Conservation (phyloP, 92 coral and sea anemone genomes). For the Scolanthus callimorphus region DNA sequence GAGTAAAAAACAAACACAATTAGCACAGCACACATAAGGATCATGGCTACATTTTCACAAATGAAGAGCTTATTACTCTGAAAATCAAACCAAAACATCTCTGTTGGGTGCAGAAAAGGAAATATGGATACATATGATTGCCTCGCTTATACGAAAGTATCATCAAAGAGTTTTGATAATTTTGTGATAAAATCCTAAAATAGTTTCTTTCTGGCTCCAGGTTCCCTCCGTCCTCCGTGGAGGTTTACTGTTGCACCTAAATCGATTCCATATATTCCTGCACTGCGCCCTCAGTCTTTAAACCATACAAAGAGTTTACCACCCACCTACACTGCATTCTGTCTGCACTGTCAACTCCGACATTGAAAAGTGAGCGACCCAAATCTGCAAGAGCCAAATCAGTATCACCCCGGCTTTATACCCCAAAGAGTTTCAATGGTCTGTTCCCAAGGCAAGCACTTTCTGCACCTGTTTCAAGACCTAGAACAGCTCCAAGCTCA, state of each 20-base stretch:
- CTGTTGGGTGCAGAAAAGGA: too few species aligned
- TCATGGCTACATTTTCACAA: too few species aligned
- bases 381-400: conserved; percentile 49
- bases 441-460: conserved; percentile 29
- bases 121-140: not conserved
- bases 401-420: conserved; percentile 71
- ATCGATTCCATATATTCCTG: conserved; percentile 76
- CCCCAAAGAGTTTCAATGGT: conserved; percentile 49
- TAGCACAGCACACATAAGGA: too few species aligned
- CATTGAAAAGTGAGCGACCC: conserved; percentile 30
- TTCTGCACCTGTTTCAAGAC: conserved; percentile 57
- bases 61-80: too few species aligned
- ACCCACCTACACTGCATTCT: conserved; percentile 83
- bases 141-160: conserved; percentile 82
- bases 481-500: conserved; percentile 58
- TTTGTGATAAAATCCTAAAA: conserved; percentile 41
- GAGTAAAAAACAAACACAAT: too few species aligned
- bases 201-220: conserved; percentile 72
- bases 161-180: conserved; percentile 25
- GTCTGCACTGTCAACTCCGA: conserved; percentile 68
- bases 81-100: too few species aligned
- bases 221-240: conserved; percentile 68
- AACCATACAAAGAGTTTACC: conserved; percentile 67
- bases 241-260: conserved; percentile 61
- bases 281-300: conserved; percentile 77